Evolutionary conservation across 2,113 vertebrate genomes (phyloP).

Genomic region (Strix uralensis): DNA sequence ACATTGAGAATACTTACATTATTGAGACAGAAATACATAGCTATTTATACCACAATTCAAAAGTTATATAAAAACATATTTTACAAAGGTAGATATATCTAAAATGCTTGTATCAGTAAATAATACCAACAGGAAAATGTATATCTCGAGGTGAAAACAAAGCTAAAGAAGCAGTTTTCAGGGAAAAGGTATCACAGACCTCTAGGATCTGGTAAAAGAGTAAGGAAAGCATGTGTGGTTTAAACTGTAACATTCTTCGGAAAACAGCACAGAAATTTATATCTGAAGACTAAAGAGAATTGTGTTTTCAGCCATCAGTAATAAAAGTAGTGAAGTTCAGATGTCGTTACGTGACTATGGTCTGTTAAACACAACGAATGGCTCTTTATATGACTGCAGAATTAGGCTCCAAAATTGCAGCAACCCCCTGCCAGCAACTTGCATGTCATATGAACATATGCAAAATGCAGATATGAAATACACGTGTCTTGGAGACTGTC

Average conservation of each 20-base stretch:
- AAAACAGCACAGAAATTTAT: background rate
- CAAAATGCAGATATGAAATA: background rate
- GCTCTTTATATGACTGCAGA: background rate
- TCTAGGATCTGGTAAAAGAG: background rate
- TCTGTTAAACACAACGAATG: background rate
- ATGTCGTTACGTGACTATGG: background rate
- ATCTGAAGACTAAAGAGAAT: background rate
- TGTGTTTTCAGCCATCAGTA: background rate
- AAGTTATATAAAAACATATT: background rate
- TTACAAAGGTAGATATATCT: background rate
- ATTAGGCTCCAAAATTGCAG: background rate
- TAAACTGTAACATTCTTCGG: background rate
- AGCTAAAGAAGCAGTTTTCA: background rate
- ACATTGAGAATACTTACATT: background rate
- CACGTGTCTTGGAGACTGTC: background rate
- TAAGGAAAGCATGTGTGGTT: background rate
- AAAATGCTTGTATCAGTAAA: background rate
- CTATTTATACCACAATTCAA: background rate
- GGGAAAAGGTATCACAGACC: background rate
- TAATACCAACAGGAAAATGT: background rate
- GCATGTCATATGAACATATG: background rate
- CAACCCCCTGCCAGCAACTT: background rate
- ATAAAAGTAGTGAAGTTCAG: background rate
- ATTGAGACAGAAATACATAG: background rate
- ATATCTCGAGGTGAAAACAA: background rate